These are phyloP conservation scores for Psephotus haematonotus DNA, from an alignment of 2,113 vertebrate genomes.

Conservation along the genomic window DNA sequence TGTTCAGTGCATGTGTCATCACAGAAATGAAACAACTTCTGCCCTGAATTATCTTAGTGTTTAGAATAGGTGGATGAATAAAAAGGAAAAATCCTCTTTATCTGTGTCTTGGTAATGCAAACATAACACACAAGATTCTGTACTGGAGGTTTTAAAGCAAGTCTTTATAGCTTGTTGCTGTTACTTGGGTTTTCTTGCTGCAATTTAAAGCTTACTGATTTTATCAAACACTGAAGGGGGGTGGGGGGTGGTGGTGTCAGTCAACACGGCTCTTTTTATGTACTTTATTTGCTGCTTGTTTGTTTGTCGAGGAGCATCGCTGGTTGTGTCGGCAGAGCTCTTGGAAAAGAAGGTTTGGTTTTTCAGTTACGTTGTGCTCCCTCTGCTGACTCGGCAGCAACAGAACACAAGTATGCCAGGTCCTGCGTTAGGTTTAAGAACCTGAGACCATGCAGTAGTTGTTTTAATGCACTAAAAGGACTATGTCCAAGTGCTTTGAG, in stretches of 20 bases:
- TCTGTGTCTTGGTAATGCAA: background rate
- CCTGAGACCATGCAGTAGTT: background rate
- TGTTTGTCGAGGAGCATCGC: background rate
- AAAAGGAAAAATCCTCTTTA: background rate
- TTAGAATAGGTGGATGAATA: background rate
- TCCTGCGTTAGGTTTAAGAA: background rate
- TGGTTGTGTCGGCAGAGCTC: constrained; percentile 2
- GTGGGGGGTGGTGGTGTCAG: background rate
- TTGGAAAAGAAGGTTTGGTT: background rate
- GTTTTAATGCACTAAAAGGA: background rate
- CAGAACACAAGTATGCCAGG: background rate
- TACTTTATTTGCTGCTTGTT: background rate
- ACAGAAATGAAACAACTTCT: background rate
- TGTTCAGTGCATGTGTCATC: background rate
- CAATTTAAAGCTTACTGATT: background rate
- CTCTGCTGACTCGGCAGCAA: constrained; percentile 63
- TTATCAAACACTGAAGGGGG: background rate
- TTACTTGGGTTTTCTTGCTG: background rate
- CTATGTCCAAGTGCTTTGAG: background rate
- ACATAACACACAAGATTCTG: background rate
- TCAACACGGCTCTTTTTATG: background rate
- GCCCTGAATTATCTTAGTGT: background rate
- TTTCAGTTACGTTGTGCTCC: constrained; percentile 55
- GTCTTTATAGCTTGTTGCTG: background rate
- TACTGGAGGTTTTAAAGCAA: background rate